phyloP scores from a whole-genome alignment of 1,140 invertebrate genomes.

The Sitophilus oryzae region DNA sequence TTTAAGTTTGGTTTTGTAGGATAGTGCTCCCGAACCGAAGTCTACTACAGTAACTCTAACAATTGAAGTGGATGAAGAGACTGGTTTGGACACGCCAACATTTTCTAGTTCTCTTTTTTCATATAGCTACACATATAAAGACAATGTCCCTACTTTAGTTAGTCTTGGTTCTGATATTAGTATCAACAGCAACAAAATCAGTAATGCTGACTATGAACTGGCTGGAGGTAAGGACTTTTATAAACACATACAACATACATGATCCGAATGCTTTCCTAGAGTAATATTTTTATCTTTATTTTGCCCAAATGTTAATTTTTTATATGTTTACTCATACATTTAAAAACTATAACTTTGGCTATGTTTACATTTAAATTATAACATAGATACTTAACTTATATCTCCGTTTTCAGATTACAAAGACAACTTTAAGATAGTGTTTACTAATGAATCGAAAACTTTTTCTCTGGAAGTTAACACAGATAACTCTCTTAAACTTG shows the following conservation, averaged over 20 bases:
- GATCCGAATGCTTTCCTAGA: too few species aligned
- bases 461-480: background rate
- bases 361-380: too few species aligned
- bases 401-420: slow-evolving; percentile 4
- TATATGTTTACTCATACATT: too few species aligned
- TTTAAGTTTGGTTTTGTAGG: too few species aligned
- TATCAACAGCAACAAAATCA: background rate
- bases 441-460: background rate
- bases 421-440: background rate
- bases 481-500: background rate
- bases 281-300: too few species aligned
- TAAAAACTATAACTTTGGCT: too few species aligned
- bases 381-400: too few species aligned
- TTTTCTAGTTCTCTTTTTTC: slow-evolving; percentile 12
- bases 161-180: background rate
- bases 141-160: background rate
- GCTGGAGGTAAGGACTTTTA: slow-evolving; percentile 19
- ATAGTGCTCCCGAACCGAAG: background rate
- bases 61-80: slow-evolving; percentile 13
- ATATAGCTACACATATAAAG: slow-evolving; percentile 6
- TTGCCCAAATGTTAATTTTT: too few species aligned
- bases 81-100: slow-evolving; percentile 18
- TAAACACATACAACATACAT: too few species aligned
- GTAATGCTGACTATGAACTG: background rate
- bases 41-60: slow-evolving; percentile 3